phyloP scores from a whole-genome alignment of 2,797 vertebrate species.

The Coreius guichenoti region DNA sequence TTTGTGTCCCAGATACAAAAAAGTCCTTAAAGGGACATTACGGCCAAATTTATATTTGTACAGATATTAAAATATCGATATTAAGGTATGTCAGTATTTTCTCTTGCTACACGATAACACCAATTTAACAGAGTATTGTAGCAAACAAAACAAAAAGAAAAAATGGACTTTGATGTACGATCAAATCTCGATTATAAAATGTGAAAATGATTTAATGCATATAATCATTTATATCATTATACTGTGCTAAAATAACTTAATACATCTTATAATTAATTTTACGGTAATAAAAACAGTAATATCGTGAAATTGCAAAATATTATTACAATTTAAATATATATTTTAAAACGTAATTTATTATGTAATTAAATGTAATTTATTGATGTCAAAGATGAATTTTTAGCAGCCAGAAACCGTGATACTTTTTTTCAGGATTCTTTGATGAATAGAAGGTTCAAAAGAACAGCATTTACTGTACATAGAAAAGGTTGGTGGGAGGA shows the following conservation, averaged over 20 bases:
- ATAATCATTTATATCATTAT: not conserved
- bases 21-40: not conserved
- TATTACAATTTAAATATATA: not conserved
- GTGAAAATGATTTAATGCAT: not conserved
- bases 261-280: not conserved
- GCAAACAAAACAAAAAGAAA: not conserved
- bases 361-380: no score
- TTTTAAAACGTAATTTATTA: no score
- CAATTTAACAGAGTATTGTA: not conserved
- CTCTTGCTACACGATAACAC: not conserved
- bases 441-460: not conserved
- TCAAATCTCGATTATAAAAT: not conserved
- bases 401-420: no score
- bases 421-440: not conserved
- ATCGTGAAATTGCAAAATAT: not conserved
- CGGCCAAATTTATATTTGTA: not conserved
- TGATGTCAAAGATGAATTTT: no score
- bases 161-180: not conserved
- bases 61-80: not conserved
- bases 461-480: not conserved
- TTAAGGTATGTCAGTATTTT: not conserved
- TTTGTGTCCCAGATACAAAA: slow-evolving; percentile 14
- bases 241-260: not conserved
- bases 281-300: not conserved
- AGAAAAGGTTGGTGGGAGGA: not conserved